These are phyloP conservation scores for Molossus alvarezi DNA, from an alignment of 2,797 vertebrate species.

Conservation along the genomic window DNA sequence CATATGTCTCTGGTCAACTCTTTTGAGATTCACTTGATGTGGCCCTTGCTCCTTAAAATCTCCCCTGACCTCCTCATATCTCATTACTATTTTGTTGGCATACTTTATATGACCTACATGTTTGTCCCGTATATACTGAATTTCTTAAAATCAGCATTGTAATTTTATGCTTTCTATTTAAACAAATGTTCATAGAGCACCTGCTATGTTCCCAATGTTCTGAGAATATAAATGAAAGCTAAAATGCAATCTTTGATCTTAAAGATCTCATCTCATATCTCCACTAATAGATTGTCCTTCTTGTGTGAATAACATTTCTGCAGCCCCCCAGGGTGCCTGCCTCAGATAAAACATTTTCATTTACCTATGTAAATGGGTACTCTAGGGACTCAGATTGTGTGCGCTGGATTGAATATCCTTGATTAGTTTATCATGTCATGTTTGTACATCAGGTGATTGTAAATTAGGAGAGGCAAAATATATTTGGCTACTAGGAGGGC, in stretches of 20 bases:
- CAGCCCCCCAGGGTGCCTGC: neutral
- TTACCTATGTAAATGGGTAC: neutral
- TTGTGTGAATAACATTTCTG: neutral
- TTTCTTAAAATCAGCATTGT: neutral
- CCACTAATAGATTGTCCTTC: neutral
- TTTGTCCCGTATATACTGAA: neutral
- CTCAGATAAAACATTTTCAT: slow-evolving; percentile 25
- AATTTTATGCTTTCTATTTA: slow-evolving; percentile 33
- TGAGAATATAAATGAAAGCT: slow-evolving; percentile 18
- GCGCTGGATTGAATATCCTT: neutral
- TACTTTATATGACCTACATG: neutral
- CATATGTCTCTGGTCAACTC: neutral
- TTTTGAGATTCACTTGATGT: slow-evolving; percentile 11
- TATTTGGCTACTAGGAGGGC: neutral
- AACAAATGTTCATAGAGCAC: neutral
- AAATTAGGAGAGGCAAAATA: neutral
- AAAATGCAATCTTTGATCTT: neutral
- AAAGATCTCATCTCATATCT: neutral
- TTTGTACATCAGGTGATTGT: slow-evolving; percentile 1
- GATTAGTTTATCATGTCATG: neutral
- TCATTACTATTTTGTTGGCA: neutral
- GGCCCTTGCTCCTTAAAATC: neutral
- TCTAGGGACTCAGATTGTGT: neutral
- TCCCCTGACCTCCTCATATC: neutral
- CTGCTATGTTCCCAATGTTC: neutral